Base-by-base conservation (phyloP, 2,888 invertebrate species). In the Rhyacophila evoluta region DNA sequence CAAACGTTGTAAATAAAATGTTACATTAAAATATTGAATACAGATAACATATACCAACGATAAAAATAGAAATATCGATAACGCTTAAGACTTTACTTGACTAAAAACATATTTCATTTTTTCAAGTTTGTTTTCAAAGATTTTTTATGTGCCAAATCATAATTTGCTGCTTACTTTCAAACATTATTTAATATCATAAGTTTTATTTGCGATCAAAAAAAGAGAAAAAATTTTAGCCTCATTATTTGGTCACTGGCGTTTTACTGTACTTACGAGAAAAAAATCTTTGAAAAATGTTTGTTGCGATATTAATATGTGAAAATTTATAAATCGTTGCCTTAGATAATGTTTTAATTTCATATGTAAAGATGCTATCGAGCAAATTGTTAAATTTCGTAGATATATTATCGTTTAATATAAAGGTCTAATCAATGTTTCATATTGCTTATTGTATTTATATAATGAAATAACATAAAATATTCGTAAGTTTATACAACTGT, bases 251-350 rank as follows among this genome's bases (percentile, higher is more conserved):
- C 38, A 12, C 6, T 15, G n/a, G 6, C 4, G 1, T 3, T 5
- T 27, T 25, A 15, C 2, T 25, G 11, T 67, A 3, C n/a, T 67
- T 19, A 19, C 19, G 2, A 25, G 27, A 67, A 25, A 67, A 27
- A 68, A 68, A 68, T 15, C n/a, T 1, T 29, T 29, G 5, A 69
- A 29, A 69, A 69, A 15, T 69, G 29, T 28, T 11, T 39, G 72
- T 76, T 76, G 72, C 39, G 72, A 15, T 29, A 41, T 39, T 68
- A 41, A 55, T 19, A 25, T 55, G 55, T 25, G 36, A 75, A 39
- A 67, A 72, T 79, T 79, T 75, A 79, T 79, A 29, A 72, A 67
- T 75, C 39, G 79, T 79, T 79, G 79, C 79, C 75, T 79, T 78
- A 78, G 78, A 71, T 29, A 39, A 74, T 75, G 39, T 72, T 41